These are phyloP conservation scores for Strix aluco DNA, from an alignment of 2,113 vertebrate species.

Conservation along the genomic window DNA sequence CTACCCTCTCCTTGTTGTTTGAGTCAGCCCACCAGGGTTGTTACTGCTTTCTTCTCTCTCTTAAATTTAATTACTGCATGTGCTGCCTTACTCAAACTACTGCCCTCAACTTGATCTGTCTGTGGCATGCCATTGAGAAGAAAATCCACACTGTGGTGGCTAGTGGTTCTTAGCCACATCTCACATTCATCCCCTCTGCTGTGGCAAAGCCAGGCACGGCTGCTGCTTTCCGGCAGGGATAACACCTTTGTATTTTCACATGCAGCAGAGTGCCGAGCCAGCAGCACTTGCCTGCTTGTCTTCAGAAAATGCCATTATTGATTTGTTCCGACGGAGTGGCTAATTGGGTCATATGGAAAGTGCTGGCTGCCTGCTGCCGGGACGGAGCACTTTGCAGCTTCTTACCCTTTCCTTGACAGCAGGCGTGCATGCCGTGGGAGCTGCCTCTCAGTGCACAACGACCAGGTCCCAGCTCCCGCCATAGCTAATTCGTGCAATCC, in stretches of 20 bases:
- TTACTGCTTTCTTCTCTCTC: background rate
- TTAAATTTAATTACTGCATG: background rate
- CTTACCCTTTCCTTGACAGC: background rate
- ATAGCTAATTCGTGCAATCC: background rate
- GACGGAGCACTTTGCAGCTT: background rate
- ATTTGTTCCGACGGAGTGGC: constrained; percentile 56
- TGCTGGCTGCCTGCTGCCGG: constrained; percentile 16
- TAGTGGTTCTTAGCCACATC: background rate
- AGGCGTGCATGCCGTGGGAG: fast-evolving
- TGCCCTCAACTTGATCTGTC: background rate
- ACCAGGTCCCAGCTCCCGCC: background rate
- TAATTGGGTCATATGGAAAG: constrained; percentile 65
- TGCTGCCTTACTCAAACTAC: background rate
- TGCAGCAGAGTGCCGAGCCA: background rate
- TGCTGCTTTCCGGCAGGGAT: fast-evolving
- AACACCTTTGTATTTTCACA: background rate
- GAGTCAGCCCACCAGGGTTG: background rate
- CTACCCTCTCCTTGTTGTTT: background rate
- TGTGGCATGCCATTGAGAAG: background rate
- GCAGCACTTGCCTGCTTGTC: constrained; percentile 30
- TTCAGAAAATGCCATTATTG: constrained; percentile 44
- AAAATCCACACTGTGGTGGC: fast-evolving
- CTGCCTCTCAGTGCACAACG: fast-evolving
- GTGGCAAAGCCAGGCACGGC: fast-evolving
- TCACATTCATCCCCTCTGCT: background rate